Percentiles rank a stretch among this genome's conserved stretches.
Evolutionary conservation across 92 coral and sea anemone species (phyloP).

Genomic region (Porites divaricata): DNA sequence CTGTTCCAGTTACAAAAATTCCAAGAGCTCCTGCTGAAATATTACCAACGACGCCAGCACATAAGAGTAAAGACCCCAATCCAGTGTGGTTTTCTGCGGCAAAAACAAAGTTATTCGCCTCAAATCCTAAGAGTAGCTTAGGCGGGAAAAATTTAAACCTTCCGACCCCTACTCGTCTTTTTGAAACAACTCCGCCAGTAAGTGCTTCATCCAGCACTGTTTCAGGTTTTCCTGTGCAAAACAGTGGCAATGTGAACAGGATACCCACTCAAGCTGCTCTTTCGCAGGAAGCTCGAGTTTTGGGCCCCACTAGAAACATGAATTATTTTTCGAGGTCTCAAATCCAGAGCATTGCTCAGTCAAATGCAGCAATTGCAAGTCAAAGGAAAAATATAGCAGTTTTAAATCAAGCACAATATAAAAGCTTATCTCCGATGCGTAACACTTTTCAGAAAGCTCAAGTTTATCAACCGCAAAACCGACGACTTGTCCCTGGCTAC

Average conservation of each 20-base stretch:
- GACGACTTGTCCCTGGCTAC: constrained; percentile 14
- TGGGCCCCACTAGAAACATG: background rate
- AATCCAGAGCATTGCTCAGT: background rate
- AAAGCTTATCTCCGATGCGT: background rate
- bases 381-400: constrained; percentile 4
- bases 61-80: background rate
- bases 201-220: background rate
- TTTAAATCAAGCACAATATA: background rate
- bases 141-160: background rate
- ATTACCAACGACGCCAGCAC: constrained; percentile 13
- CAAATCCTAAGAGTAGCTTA: background rate
- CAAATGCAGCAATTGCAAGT: background rate
- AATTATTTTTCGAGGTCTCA: constrained; percentile 12
- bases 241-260: background rate
- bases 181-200: background rate
- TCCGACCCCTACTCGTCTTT: background rate
- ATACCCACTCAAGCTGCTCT: constrained; percentile 14
- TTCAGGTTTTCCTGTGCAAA: background rate
- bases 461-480: background rate
- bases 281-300: background rate
- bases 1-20: constrained; percentile 38
- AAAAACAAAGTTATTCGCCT: constrained; percentile 5
- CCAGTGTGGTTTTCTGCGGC: constrained; percentile 32
- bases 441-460: constrained; percentile 24
- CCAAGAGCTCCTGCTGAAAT: constrained; percentile 29